A percentile compares a stretch with the other conserved stretches of the same genome.
Evolutionary conservation across 2,113 vertebrate species (phyloP).

Genomic region (Syrmaticus mikado): DNA sequence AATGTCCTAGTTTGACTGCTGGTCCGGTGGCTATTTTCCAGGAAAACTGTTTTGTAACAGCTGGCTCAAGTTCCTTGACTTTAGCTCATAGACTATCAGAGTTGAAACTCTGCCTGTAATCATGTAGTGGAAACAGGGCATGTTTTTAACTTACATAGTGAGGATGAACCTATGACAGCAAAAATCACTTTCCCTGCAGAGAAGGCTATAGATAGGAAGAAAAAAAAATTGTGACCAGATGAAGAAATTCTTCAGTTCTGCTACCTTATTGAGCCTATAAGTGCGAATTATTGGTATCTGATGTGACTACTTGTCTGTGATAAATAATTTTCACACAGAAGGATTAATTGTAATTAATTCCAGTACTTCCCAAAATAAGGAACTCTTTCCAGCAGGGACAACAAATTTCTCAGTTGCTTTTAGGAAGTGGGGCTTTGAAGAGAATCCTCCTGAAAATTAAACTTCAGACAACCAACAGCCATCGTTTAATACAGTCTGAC

Average conservation of each 20-base stretch:
- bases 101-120: conserved; percentile 65
- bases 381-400: neutral
- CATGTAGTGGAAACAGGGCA: conserved; percentile 57
- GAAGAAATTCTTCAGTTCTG: conserved; percentile 35
- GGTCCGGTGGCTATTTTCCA: conserved; percentile 72
- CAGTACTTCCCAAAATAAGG: neutral
- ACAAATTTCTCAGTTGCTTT: neutral
- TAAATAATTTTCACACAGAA: conserved; percentile 22
- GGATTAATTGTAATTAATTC: neutral
- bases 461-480: neutral
- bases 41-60: conserved; percentile 76
- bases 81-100: conserved; percentile 67
- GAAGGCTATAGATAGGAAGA: neutral
- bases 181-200: conserved; percentile 30
- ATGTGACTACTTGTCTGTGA: conserved; percentile 25
- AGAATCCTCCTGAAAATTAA: neutral
- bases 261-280: conserved; percentile 2
- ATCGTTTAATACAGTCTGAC: neutral
- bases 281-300: conserved; percentile 16
- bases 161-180: conserved; percentile 39
- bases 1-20: conserved; percentile 77
- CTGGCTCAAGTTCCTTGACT: conserved; percentile 65
- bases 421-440: neutral
- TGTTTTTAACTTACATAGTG: conserved; percentile 48
- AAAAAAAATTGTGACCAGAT: neutral